phyloP scores from a whole-genome alignment of 2,888 invertebrate genomes.

The Tyria jacobaeae region DNA sequence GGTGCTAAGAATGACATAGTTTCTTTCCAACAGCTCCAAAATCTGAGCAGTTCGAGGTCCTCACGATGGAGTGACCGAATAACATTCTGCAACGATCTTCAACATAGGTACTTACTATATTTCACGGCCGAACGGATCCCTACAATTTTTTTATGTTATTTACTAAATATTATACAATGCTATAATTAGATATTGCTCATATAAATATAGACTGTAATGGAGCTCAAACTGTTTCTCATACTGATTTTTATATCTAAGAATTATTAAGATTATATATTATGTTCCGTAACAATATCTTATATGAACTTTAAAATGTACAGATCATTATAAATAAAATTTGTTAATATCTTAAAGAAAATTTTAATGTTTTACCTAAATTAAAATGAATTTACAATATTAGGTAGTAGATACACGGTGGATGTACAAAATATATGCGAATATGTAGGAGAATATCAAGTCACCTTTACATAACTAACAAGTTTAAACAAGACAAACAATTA shows the following conservation, averaged over 20 bases:
- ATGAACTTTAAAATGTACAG: too few species aligned
- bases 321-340: background rate
- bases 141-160: background rate
- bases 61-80: too few species aligned
- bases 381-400: background rate
- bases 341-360: background rate
- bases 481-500: background rate
- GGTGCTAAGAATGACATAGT: background rate
- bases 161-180: background rate
- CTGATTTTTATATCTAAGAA: too few species aligned
- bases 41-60: too few species aligned
- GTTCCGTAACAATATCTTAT: too few species aligned
- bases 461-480: background rate
- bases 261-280: too few species aligned
- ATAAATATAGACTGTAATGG: background rate
- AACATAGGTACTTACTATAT: background rate
- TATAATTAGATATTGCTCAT: too few species aligned
- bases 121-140: background rate
- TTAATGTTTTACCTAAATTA: background rate
- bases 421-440: background rate
- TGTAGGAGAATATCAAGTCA: background rate
- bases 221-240: too few species aligned
- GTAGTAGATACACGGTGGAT: background rate
- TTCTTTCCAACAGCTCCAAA: too few species aligned
- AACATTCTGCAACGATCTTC: background rate